Percentiles rank a stretch among this genome's conserved stretches.
These are phyloP conservation scores for Strongylocentrotus purpuratus DNA, from an alignment of 35 echinoderm and acorn worm species.

Conservation along the genomic window DNA sequence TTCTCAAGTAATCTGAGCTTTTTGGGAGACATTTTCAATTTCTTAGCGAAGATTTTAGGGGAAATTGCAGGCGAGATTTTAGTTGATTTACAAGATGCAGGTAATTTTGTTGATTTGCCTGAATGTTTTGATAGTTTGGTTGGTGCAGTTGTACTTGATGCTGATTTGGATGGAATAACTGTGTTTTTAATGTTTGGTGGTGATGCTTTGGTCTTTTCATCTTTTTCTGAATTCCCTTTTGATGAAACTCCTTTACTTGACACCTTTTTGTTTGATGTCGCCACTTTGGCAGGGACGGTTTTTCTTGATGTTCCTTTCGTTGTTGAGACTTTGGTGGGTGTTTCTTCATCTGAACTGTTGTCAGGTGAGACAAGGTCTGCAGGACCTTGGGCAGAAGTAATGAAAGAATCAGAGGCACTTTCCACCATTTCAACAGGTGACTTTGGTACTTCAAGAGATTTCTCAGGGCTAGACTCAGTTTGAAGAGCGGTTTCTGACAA, in stretches of 20 bases:
- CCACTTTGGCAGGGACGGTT: neutral
- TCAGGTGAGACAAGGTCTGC: neutral
- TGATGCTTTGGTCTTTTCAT: slow-evolving; percentile 11
- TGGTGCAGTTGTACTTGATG: neutral
- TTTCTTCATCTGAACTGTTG: neutral
- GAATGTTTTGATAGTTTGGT: neutral
- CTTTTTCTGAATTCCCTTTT: neutral
- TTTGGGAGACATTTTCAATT: slow-evolving; percentile 20
- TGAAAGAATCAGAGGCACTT: slow-evolving; percentile 33
- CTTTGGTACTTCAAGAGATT: slow-evolving; percentile 8
- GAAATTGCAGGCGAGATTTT: neutral
- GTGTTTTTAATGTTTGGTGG: neutral
- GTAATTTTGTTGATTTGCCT: neutral
- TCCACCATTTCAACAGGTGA: neutral
- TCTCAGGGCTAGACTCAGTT: neutral
- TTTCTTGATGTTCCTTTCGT: neutral
- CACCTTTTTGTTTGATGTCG: neutral
- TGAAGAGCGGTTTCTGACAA: neutral
- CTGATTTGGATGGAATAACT: slow-evolving; percentile 4
- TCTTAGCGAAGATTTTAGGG: neutral
- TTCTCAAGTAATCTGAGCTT: neutral
- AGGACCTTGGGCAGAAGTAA: neutral
- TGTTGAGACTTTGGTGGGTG: neutral
- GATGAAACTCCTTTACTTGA: neutral
- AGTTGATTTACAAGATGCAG: neutral